Percentiles rank a stretch among this genome's conserved stretches.
phyloP scores from a whole-genome alignment of 2,888 invertebrate genomes.

The Campoletis raptor region DNA sequence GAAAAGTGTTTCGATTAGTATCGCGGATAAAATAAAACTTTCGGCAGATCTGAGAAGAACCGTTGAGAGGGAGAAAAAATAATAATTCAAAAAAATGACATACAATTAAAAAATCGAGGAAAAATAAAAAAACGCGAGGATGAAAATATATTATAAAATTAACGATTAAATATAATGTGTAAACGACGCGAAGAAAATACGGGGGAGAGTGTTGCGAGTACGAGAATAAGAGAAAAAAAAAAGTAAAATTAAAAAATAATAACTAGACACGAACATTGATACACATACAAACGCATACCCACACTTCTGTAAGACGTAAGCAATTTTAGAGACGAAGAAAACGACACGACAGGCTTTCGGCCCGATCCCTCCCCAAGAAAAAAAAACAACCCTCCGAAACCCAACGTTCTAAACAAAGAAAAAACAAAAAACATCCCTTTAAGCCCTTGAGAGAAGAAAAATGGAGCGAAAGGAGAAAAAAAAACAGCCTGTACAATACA shows the following conservation, averaged over 20 bases:
- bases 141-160: constrained; percentile 69
- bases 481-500: constrained; percentile 83
- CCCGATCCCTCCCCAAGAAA: constrained; percentile 44
- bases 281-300: constrained; percentile 24
- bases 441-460: constrained; percentile 67
- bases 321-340: constrained; percentile 65
- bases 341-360: constrained; percentile 71
- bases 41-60: not conserved
- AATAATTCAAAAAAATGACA: constrained; percentile 28
- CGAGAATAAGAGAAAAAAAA: constrained; percentile 46
- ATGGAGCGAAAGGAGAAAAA: constrained; percentile 67
- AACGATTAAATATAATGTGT: constrained; percentile 71
- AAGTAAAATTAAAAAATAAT: constrained; percentile 40
- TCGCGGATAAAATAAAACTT: constrained; percentile 10
- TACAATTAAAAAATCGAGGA: constrained; percentile 41
- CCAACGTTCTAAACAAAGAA: constrained; percentile 51
- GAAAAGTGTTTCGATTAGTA: constrained; percentile 19
- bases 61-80: not conserved
- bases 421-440: constrained; percentile 22
- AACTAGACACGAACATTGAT: constrained; percentile 6
- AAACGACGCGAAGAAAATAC: constrained; percentile 57
- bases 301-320: constrained; percentile 66
- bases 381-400: constrained; percentile 33
- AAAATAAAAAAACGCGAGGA: constrained; percentile 59
- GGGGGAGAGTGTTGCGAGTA: constrained; percentile 65